phyloP scores from a whole-genome alignment of 2,797 vertebrate species.

The Glossophaga mutica region DNA sequence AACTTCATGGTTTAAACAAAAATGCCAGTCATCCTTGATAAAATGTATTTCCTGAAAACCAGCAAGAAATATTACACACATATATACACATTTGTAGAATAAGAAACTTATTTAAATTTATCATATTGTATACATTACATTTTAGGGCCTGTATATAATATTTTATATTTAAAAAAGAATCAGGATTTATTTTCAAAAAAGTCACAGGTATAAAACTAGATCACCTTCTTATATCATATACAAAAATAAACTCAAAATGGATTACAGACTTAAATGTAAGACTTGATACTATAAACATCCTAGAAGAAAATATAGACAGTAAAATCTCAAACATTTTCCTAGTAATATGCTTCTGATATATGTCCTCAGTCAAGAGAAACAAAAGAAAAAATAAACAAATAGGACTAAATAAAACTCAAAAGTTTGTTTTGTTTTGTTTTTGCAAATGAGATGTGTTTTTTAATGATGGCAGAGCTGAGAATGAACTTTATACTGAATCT shows the following conservation, averaged over 20 bases:
- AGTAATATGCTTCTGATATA: neutral
- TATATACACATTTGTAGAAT: neutral
- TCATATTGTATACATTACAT: neutral
- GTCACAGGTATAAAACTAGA: neutral
- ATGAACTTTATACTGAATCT: neutral
- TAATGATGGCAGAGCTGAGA: conserved; percentile 48
- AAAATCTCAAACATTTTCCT: neutral
- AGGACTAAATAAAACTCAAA: neutral
- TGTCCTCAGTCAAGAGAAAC: neutral
- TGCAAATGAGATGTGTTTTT: conserved; percentile 60
- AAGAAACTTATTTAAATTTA: neutral
- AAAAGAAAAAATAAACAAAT: neutral
- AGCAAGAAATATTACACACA: neutral
- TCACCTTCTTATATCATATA: neutral
- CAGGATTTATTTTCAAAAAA: neutral
- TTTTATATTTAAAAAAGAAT: neutral
- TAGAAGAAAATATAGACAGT: neutral
- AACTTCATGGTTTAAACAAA: neutral
- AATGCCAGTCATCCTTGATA: neutral
- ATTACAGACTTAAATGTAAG: neutral
- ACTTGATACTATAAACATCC: neutral
- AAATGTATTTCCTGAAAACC: neutral
- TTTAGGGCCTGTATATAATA: neutral
- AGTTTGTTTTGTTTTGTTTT: neutral
- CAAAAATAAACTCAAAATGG: neutral